phyloP scores from a whole-genome alignment of 2,888 invertebrate species.

The Sphecodes monilicornis region DNA sequence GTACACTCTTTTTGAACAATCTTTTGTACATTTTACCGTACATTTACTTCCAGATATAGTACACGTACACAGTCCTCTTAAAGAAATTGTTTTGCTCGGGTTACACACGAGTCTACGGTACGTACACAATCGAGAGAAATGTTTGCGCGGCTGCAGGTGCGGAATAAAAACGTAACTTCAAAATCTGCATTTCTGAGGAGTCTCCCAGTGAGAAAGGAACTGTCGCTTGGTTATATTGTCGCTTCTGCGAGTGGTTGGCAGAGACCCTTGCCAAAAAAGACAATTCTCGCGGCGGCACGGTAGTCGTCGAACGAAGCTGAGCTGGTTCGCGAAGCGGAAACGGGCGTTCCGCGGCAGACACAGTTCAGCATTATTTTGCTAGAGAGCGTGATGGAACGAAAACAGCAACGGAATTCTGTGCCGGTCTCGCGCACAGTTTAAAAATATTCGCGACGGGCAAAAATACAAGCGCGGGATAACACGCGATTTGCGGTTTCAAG shows the following conservation, averaged over 20 bases:
- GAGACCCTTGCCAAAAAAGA: background rate
- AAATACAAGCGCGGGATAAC: conserved; percentile 19
- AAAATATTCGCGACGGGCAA: conserved; percentile 33
- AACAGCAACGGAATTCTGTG: conserved; percentile 12
- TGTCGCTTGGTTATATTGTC: background rate
- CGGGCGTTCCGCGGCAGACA: conserved; percentile 22
- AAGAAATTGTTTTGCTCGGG: too few species aligned
- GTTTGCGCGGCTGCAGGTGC: too few species aligned
- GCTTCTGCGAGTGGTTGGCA: background rate
- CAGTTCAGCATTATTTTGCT: conserved; percentile 11
- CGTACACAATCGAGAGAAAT: too few species aligned
- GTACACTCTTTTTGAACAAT: too few species aligned
- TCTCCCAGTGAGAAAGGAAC: background rate
- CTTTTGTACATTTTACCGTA: too few species aligned
- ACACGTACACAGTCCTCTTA: too few species aligned
- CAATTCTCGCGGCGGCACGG: background rate
- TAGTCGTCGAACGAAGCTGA: background rate
- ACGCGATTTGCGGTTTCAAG: conserved; percentile 22
- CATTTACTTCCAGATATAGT: too few species aligned
- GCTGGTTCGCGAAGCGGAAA: background rate
- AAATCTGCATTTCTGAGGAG: conserved; percentile 24
- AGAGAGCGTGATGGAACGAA: conserved; percentile 5
- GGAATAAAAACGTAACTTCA: background rate
- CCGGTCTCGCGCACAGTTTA: conserved; percentile 8
- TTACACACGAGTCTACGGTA: too few species aligned